phyloP scores from a whole-genome alignment of 1,140 invertebrate species.

The Littorina saxatilis region DNA sequence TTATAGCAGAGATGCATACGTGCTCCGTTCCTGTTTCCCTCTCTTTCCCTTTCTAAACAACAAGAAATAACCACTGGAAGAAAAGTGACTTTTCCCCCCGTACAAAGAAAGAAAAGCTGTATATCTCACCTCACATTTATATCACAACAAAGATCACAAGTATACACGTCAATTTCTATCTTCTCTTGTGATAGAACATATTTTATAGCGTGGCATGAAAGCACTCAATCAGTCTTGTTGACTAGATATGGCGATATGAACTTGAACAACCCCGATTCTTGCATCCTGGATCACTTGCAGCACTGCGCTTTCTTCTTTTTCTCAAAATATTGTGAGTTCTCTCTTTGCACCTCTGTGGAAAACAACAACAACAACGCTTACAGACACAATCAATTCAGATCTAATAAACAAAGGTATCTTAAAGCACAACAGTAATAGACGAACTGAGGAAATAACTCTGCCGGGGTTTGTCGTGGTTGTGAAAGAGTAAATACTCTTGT shows the following conservation, averaged over 20 bases:
- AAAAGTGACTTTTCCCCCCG: too few relatives aligned
- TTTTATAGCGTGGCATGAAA: too few relatives aligned
- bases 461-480: neutral
- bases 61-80: too few relatives aligned
- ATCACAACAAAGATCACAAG: too few relatives aligned
- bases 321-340: constrained; percentile 8
- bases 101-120: too few relatives aligned
- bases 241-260: neutral
- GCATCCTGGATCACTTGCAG: neutral
- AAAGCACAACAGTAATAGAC: neutral
- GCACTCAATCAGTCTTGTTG: neutral
- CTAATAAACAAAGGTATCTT: neutral
- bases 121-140: too few relatives aligned
- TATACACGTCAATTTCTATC: too few relatives aligned
- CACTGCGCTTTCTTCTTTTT: constrained; percentile 2
- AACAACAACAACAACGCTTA: neutral
- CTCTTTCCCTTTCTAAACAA: too few relatives aligned
- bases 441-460: neutral
- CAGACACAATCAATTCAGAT: neutral
- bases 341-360: constrained; percentile 2
- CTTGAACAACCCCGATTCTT: neutral
- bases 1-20: too few relatives aligned
- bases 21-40: too few relatives aligned
- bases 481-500: neutral
- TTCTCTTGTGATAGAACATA: too few relatives aligned